Percentiles rank a stretch among this genome's conserved stretches.
phyloP scores from a whole-genome alignment of 2,113 vertebrate genomes.

The Gymnorhina tibicen region DNA sequence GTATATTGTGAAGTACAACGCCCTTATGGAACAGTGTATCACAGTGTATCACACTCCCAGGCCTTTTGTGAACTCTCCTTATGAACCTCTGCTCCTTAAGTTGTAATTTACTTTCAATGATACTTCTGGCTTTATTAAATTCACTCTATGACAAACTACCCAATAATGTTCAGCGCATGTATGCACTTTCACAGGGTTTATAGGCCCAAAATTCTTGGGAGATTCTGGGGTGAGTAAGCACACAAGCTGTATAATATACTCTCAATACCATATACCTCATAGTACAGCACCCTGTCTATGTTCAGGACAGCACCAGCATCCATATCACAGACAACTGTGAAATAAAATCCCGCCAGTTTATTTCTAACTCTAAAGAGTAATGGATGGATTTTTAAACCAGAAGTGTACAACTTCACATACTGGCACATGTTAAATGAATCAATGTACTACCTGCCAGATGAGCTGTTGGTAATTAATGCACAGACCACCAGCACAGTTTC shows the following conservation, averaged over 20 bases:
- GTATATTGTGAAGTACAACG: not conserved
- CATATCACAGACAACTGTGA: not conserved
- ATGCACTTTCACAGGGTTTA: not conserved
- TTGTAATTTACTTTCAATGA: not conserved
- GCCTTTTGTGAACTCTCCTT: not conserved
- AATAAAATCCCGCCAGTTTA: not conserved
- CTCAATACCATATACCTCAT: not conserved
- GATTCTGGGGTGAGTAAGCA: not conserved
- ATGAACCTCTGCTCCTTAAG: not conserved
- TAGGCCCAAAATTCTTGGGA: not conserved
- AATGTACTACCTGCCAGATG: not conserved
- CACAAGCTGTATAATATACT: not conserved
- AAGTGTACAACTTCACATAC: not conserved
- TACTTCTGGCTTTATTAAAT: not conserved
- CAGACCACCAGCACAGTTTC: not conserved
- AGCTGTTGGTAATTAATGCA: not conserved
- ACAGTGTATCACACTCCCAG: not conserved
- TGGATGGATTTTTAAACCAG: not conserved
- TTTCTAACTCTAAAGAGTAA: not conserved
- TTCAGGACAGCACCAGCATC: not conserved
- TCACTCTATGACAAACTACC: not conserved
- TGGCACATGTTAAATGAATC: not conserved
- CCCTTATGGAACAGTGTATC: not conserved
- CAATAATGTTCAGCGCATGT: not conserved
- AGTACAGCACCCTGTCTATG: not conserved